Conservation (phyloP, 1,140 invertebrate genomes). For the Diprion similis region DNA sequence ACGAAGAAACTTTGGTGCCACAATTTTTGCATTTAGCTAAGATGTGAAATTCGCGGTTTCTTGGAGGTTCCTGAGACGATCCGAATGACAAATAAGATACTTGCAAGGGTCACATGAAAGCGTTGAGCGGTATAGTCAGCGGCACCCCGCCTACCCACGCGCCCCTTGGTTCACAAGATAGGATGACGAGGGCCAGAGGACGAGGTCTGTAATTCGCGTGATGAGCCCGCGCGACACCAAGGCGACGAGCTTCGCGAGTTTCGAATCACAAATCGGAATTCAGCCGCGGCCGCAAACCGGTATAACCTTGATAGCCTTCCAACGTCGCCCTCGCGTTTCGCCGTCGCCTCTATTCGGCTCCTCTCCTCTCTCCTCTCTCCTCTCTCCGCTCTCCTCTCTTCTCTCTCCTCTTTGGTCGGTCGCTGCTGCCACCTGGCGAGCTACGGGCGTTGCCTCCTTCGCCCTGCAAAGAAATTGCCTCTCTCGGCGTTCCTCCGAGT, state of each 20-base stretch:
- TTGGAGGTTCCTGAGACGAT: too few species aligned
- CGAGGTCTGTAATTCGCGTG: slow-evolving; percentile 53
- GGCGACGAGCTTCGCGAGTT: slow-evolving; percentile 27
- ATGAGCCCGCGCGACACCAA: slow-evolving; percentile 56
- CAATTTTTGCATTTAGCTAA: too few species aligned
- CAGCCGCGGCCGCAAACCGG: background rate
- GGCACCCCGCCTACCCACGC: slow-evolving; percentile 53
- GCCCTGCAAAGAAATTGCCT: slow-evolving; percentile 45
- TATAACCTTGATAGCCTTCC: background rate
- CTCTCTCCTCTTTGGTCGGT: slow-evolving; percentile 16
- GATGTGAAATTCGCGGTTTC: too few species aligned
- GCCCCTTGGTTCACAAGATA: slow-evolving; percentile 35
- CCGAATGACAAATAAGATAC: too few species aligned
- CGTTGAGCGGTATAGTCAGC: background rate
- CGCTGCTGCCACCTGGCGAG: slow-evolving; percentile 43
- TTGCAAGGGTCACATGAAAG: too few species aligned
- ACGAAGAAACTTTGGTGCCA: too few species aligned
- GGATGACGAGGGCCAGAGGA: slow-evolving; percentile 26
- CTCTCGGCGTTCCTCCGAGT: slow-evolving; percentile 33
- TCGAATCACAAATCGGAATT: slow-evolving; percentile 38
- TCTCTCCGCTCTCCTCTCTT: background rate
- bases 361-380: background rate
- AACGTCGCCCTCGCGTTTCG: background rate
- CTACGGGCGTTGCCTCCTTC: slow-evolving; percentile 11
- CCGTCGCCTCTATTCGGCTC: background rate